These are phyloP conservation scores for Cuculus canorus DNA, from an alignment of 2,797 vertebrate genomes.

Conservation along the genomic window DNA sequence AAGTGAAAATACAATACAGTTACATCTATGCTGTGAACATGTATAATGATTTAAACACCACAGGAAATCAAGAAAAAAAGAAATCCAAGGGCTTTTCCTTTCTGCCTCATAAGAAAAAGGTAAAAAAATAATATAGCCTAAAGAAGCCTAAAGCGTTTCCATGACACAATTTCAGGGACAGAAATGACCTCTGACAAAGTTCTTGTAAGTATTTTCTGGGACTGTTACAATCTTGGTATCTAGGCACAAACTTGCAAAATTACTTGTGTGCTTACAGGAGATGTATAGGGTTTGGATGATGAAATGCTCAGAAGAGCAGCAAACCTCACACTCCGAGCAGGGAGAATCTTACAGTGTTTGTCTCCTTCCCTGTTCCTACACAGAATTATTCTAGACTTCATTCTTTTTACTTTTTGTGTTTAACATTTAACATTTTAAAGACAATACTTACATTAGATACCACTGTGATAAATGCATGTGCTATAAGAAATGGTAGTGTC, in stretches of 20 bases:
- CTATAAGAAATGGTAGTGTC: conserved; percentile 94
- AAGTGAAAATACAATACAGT: not conserved
- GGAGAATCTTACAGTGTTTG: not conserved
- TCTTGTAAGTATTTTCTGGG: not conserved
- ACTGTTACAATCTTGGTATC: not conserved
- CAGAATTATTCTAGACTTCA: not conserved
- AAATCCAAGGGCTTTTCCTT: not conserved
- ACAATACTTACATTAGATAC: conserved; percentile 93
- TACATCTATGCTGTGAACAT: not conserved
- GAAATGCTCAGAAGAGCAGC: not conserved
- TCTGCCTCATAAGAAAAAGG: not conserved
- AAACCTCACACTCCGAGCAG: not conserved
- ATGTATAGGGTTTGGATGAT: accelerated
- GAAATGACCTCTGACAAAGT: not conserved
- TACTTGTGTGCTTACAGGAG: not conserved
- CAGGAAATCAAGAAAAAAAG: not conserved
- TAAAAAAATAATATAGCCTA: not conserved
- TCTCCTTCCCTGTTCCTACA: not conserved
- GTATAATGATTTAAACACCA: not conserved
- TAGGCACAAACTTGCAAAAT: not conserved
- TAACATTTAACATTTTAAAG: not conserved
- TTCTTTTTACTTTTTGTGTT: not conserved
- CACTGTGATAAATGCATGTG: conserved; percentile 98
- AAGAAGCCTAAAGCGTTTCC: not conserved
- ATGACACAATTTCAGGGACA: not conserved